Base-by-base conservation (phyloP, 2,888 invertebrate genomes). In the Aphodius granarius region DNA sequence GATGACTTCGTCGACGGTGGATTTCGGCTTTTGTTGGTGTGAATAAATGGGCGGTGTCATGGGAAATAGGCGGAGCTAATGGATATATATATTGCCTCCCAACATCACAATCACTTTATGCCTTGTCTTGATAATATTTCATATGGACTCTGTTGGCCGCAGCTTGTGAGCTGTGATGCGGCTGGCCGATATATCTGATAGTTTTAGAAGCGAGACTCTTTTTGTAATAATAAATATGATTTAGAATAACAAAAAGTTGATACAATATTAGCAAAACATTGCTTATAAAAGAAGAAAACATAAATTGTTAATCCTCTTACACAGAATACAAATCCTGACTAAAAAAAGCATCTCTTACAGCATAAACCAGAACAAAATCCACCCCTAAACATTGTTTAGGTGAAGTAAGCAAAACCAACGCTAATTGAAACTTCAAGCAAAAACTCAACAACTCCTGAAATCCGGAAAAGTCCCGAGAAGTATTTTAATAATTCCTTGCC, bases 401-500 rank as follows among this genome's bases (percentile, higher is more conserved):
- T n/a, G n/a, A n/a, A n/a, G n/a, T n/a, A n/a, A n/a, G n/a, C n/a
- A n/a, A n/a, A n/a, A n/a, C n/a, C n/a, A 43, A 43, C 43, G 43
- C 43, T 6, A 6, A 43, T 6, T 19, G 15, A 19, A 66, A 66
- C 18, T 3, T 66, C 66, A 20, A 9, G 13, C 16, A 20, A 68
- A 68, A 68, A 68, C 20, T 19, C 20, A 68, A 19, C 20, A 20
- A 68, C 19, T n/a, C 66, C n/a, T 6, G 22, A n/a, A 20, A 21
- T 68, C 68, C 21, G 22, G 22, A 18, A 68, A 21, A 68, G 72
- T 72, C 68, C 72, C 62, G 72, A 62, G 13, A 76, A 76, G 76
- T 76, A 76, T 76, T 76, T 76, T 76, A 76, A 76, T 76, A 76
- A 76, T 76, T 73, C 73, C 71, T 73, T 72, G 66, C 19, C 65